phyloP scores from a whole-genome alignment of 2,888 invertebrate species.

The Habroteleia sp. region DNA sequence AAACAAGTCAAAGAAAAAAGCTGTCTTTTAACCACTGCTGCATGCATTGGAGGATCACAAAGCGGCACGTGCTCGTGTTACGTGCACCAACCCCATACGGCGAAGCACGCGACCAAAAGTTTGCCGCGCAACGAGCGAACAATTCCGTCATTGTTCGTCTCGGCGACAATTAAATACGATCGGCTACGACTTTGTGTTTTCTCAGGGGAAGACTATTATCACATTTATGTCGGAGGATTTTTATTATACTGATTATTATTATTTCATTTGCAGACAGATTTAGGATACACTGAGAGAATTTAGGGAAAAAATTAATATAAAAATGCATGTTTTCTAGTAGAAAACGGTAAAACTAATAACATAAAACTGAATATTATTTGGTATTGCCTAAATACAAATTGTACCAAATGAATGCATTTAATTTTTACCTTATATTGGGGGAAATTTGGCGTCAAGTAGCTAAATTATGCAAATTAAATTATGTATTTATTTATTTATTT shows the following conservation, averaged over 20 bases:
- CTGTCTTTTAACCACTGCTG: slow-evolving; percentile 66
- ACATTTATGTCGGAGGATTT: slow-evolving; percentile 25
- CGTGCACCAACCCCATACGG: slow-evolving; percentile 73
- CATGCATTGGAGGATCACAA: slow-evolving; percentile 70
- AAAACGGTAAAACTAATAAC: no score
- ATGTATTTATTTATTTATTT: no score
- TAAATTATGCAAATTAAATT: no score
- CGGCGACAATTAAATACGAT: slow-evolving; percentile 63
- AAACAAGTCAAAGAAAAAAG: slow-evolving; percentile 35
- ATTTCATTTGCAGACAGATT: slow-evolving; percentile 12
- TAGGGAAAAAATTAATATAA: no score
- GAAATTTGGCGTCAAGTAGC: no score
- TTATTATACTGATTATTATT: slow-evolving; percentile 37
- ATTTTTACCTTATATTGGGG: no score
- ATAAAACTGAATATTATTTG: no score
- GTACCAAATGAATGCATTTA: no score
- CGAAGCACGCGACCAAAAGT: slow-evolving; percentile 74
- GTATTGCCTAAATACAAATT: no score
- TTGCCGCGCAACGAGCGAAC: slow-evolving; percentile 69
- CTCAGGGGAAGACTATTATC: slow-evolving; percentile 25
- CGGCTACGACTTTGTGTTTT: slow-evolving; percentile 39
- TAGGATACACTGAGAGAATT: no score
- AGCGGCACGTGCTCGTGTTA: slow-evolving; percentile 75
- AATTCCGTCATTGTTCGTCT: slow-evolving; percentile 74
- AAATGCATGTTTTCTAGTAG: no score